Percentiles rank a stretch among this genome's conserved stretches.
phyloP scores from a whole-genome alignment of 1,140 invertebrate species.

The Leptopilina clavipes region DNA sequence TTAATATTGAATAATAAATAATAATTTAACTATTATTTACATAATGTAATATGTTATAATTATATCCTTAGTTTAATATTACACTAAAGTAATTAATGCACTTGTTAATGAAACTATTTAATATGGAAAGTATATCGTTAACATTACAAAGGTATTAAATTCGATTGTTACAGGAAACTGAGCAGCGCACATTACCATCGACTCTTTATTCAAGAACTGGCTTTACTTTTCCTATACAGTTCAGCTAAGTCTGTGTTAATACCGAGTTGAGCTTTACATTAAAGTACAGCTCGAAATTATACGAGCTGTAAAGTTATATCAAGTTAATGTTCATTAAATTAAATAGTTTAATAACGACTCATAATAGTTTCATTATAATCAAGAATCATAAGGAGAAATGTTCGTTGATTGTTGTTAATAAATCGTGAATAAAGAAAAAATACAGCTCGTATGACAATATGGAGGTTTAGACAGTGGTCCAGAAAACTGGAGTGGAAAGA shows the following conservation, averaged over 20 bases:
- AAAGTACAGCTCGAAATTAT: background rate
- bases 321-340: conserved; percentile 2
- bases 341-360: conserved; percentile 9
- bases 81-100: background rate
- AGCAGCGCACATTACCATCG: background rate
- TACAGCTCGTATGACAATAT: conserved; percentile 12
- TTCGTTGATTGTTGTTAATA: background rate
- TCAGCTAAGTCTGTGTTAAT: background rate
- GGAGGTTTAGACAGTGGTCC: background rate
- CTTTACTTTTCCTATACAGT: background rate
- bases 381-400: background rate
- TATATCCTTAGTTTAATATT: background rate
- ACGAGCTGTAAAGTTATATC: background rate
- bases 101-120: background rate
- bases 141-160: conserved; percentile 1
- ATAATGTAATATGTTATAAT: too few species aligned
- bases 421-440: background rate
- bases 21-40: too few species aligned
- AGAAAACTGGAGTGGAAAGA: conserved; percentile 14
- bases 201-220: conserved; percentile 5
- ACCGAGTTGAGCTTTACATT: background rate
- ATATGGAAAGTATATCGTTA: background rate
- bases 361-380: background rate
- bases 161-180: background rate
- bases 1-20: too few species aligned